Evolutionary conservation across 2,113 vertebrate genomes (phyloP).

Genomic region (Caretta caretta): DNA sequence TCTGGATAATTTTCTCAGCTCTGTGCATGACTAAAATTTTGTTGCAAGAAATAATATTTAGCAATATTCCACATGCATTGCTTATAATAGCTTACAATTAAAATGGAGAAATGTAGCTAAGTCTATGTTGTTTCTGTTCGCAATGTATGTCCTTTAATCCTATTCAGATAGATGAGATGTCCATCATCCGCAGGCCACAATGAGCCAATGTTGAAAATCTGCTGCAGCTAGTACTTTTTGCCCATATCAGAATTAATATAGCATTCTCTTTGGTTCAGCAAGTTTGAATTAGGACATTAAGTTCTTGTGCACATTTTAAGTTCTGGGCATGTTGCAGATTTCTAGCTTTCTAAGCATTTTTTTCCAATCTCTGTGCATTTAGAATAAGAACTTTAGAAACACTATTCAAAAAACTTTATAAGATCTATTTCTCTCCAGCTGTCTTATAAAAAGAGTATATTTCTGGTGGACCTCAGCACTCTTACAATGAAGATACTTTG

Average conservation of each 20-base stretch:
- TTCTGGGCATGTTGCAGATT: slow-evolving; percentile 23
- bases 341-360: slow-evolving; percentile 7
- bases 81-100: background rate
- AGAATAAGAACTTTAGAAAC: background rate
- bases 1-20: background rate
- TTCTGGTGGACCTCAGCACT: background rate
- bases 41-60: background rate
- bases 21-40: background rate
- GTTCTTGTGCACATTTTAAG: slow-evolving; percentile 7
- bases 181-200: background rate
- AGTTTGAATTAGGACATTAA: slow-evolving; percentile 32
- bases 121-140: background rate
- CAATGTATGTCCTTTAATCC: background rate
- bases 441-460: accelerated
- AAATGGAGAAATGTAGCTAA: background rate
- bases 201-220: background rate
- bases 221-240: background rate
- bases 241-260: background rate
- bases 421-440: background rate
- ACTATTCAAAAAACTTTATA: background rate
- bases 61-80: background rate
- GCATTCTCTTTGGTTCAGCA: slow-evolving; percentile 26
- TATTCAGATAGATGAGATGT: background rate
- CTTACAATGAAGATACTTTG: background rate
- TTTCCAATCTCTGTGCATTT: slow-evolving; percentile 15